Base-by-base conservation (phyloP, 2,888 invertebrate genomes). In the Xestia sexstrigata region DNA sequence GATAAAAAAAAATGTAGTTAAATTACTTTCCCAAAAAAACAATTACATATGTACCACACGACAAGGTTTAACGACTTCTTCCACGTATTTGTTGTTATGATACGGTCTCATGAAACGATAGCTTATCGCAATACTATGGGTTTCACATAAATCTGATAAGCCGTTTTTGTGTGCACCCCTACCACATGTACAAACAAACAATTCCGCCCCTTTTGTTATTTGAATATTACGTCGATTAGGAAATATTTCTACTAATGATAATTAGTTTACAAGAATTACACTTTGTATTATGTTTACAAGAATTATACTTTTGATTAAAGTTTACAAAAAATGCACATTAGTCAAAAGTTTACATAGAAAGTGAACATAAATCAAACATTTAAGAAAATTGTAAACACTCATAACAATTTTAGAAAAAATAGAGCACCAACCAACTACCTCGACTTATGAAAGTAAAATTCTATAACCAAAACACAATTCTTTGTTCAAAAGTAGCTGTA, bases 81-180 rank as follows among this genome's bases (percentile, higher is more conserved):
- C 85, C 67, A 47, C 35, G 83, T 85, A 77, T 76, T 73, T 76
- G 63, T 81, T 85, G 76, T 83, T 85, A 72, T 72, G 58, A 83
- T 67, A 79, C 66, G 66, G 42, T 70, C 76, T 70, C 45, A 66
- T 78, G 63, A 55, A 74, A 70, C 82, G 83, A 85, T 77, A 83
- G 63, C 49, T 74, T 83, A 83, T 83, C 85, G 45, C 49, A 13
- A 26, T 68, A 58, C 66, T 73, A 58, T 52, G 58, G 82, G 82
- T 77, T 85, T 74, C 82, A 71, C 65, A 68, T 77, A 65, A 83
- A 82, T 81, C 81, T 74, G 85, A 85, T 77, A 83, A 85, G 60
- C 74, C n/a, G 70, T 82, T 74, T 84, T 82, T 80, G 63, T 80
- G 74, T 71, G 62, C 55, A 62, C 73, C 70, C 70, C 30, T 45